Evolutionary conservation across 2,888 invertebrate genomes (phyloP).

Genomic region (Patella ulyssiponensis): DNA sequence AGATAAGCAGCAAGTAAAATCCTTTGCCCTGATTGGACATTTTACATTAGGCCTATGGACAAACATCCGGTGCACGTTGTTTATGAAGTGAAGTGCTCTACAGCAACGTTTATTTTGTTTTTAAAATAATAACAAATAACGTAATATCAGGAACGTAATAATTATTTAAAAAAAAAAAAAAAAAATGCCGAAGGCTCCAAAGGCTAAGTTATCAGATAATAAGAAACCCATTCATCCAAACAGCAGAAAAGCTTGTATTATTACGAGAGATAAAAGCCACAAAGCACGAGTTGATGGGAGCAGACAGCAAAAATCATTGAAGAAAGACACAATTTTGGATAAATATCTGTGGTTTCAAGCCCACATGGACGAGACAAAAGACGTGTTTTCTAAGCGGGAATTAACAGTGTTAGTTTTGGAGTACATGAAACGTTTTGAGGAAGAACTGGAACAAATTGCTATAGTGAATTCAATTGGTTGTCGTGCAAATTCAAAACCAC

Average conservation of each 20-base stretch:
- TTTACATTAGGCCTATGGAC: too few relatives aligned
- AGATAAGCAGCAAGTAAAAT: too few relatives aligned
- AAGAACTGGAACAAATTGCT: slow-evolving; percentile 84
- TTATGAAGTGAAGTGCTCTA: neutral
- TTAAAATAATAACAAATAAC: neutral
- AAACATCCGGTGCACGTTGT: too few relatives aligned
- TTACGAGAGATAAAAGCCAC: slow-evolving; percentile 80
- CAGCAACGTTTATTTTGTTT: neutral
- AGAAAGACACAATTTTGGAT: slow-evolving; percentile 75
- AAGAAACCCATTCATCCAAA: slow-evolving; percentile 80
- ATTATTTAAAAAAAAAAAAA: neutral
- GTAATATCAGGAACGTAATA: neutral
- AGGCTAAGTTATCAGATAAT: slow-evolving; percentile 44
- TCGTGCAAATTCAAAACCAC: slow-evolving; percentile 78
- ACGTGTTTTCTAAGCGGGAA: slow-evolving; percentile 77
- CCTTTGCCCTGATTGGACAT: too few relatives aligned
- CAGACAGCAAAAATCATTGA: slow-evolving; percentile 42
- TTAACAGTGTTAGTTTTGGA: slow-evolving; percentile 65
- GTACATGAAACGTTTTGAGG: slow-evolving; percentile 80
- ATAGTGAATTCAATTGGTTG: slow-evolving; percentile 85
- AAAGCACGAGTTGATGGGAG: slow-evolving; percentile 73
- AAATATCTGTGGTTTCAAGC: slow-evolving; percentile 84
- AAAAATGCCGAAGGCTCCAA: slow-evolving; percentile 63
- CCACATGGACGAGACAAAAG: slow-evolving; percentile 73
- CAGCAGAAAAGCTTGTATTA: slow-evolving; percentile 84